Evolutionary conservation across 2,113 vertebrate genomes (phyloP), one percentile per base, ranked within the genome.

Genomic region (Corapipo altera): DNA sequence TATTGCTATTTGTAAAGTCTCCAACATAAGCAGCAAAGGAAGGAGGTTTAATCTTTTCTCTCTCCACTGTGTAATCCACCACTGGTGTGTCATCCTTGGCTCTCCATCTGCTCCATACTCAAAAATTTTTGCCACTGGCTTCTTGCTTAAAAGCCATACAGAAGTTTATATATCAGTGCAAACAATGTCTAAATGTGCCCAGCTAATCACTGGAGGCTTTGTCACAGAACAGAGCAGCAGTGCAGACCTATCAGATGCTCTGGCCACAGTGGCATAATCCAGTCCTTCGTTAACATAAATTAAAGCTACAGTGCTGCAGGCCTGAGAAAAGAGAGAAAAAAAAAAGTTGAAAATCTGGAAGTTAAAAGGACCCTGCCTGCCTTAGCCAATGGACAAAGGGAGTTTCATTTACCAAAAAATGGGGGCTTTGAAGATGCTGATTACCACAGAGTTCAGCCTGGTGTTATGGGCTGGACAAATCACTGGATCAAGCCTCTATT

Each of bases 231-330:
- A 95, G 80, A 92, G 93, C 51, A 79, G 79, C 5, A 3, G 91
- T 51, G 71, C 55, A 95, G 84, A 52, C 44, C 6, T 73, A 92
- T 88, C 84, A 85, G 95, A 97, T 87, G 79, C 67, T 95, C 73
- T 93, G 80, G 92, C 82, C 94, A 82, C 51, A 74, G 74, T 58
- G 67, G 57, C 88, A 91, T 71, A 97, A 96, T 94, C 66, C 82
- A 96, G 67, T 86, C 69, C 86, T 83, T 88, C 90, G 92, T 95
- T 97, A 92, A 84, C 97, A 96, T 97, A 82, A 97, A 95, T 96
- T 88, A 95, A 89, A 96, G 17, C 67, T 77, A 83, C 78, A 92
- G 69, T 94, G 55, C 82, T 96, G 87, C 83, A 92, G 87, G 90
- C 71, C 92, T 78, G 87, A 88, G 72, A 93, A 95, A 32, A 39